Conservation (phyloP, 1,140 invertebrate species). For the Drosophila bocqueti region DNA sequence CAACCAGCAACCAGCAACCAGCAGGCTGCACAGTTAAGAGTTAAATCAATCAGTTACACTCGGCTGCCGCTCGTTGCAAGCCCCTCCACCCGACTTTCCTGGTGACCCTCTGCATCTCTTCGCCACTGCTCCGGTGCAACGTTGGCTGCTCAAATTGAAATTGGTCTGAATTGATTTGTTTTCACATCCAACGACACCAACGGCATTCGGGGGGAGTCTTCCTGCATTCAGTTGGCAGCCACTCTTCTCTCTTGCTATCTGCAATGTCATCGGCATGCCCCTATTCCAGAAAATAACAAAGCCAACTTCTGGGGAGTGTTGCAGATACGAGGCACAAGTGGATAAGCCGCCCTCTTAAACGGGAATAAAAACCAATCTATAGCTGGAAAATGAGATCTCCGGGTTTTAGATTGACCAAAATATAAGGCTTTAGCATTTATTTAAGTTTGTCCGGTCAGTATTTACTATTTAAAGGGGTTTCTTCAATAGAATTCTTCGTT, state of each 20-base stretch:
- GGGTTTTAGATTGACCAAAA: not conserved
- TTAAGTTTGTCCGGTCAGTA: too few species aligned
- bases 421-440: not conserved
- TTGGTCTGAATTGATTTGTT: constrained; percentile 60
- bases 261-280: constrained; percentile 41
- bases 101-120: not conserved
- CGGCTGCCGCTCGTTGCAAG: constrained; percentile 25
- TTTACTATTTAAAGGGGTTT: not conserved
- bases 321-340: constrained; percentile 18
- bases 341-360: constrained; percentile 8
- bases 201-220: constrained; percentile 12
- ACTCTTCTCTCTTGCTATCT: constrained; percentile 42
- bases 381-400: constrained; percentile 3
- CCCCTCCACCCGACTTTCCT: not conserved
- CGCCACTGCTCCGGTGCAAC: constrained; percentile 16
- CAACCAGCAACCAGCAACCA: constrained; percentile 29
- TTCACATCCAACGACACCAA: constrained; percentile 46
- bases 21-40: constrained; percentile 55
- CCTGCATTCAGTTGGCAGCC: constrained; percentile 17
- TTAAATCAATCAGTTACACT: constrained; percentile 65
- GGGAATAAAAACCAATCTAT: not conserved
- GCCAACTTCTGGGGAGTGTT: constrained; percentile 11
- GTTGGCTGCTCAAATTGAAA: constrained; percentile 44
- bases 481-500: too few species aligned
- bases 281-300: constrained; percentile 32